Base-by-base conservation (phyloP, 1,140 invertebrate genomes). In the Acromyrmex echinatior region DNA sequence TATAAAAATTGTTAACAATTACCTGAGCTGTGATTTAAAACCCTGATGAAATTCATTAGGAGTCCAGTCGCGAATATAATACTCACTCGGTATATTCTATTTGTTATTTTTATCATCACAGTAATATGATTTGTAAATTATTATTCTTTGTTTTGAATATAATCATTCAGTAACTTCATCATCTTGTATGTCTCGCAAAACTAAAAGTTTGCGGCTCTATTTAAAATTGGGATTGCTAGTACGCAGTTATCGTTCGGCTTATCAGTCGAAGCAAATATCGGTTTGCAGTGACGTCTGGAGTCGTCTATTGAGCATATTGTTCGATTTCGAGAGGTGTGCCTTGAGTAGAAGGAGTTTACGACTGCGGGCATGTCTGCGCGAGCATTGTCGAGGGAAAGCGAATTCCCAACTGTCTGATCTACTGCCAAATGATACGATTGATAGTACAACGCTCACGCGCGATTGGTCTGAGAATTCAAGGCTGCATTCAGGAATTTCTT, bases 261-360 rank as follows among this genome's bases (percentile, higher is more conserved):
- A 90, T 90, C 89, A 74, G 58, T 73, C 51, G 78, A 28, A 73
- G 88, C 53, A 89, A 90, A 90, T 82, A 90, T 81, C 88, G 35
- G 76, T 53, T 73, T 66, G 74, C 39, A 45, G 51, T 56, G 76
- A 89, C 18, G 60, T 86, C 71, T 62, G 76, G 25, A 77, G 49
- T 80, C 45, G 45, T 81, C 21, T 77, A 16, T 79, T 77, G 84
- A 63, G 16, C 45, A 39, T 87, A 82, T n/a, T 77, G 56, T 86
- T 86, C 86, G 31, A 45, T 65, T 76, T 28, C 12, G 0, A 86
- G 63, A 89, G 70, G 78, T 84, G 71, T 87, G 78, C 28, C 87
- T 58, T 39, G 18, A 74, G n/a, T n/a, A 12, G 5, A 62, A 60
- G 25, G 18, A 82, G 39, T 84, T 84, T 76, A 62, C 14, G 53